These are phyloP conservation scores for Poeciliopsis infans DNA, from an alignment of 2,797 vertebrate genomes.

Conservation along the genomic window DNA sequence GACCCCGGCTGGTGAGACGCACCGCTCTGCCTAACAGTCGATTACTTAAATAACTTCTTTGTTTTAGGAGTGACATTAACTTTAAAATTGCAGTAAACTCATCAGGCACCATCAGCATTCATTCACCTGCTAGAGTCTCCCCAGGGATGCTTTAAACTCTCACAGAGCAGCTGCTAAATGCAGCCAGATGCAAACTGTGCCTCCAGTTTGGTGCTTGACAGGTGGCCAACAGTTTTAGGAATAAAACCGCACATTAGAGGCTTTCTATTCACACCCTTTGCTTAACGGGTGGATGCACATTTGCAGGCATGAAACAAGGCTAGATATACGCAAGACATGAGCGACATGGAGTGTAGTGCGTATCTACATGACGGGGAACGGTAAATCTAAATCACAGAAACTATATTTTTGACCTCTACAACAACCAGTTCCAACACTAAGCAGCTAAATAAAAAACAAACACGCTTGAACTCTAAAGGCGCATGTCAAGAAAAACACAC, in stretches of 20 bases:
- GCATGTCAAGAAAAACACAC: too few relatives aligned
- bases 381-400: neutral
- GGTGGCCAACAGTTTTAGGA: slow-evolving; percentile 1
- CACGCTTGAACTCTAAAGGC: too few relatives aligned
- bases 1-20: slow-evolving; percentile 91
- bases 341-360: too few relatives aligned
- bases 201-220: slow-evolving; percentile 1
- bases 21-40: neutral
- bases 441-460: too few relatives aligned
- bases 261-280: neutral
- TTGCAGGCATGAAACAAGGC: neutral
- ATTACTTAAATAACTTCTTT: neutral
- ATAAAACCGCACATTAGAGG: neutral
- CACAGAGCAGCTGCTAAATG: slow-evolving; percentile 17
- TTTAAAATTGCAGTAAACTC: slow-evolving; percentile 20
- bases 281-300: neutral
- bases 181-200: slow-evolving; percentile 7
- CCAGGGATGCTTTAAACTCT: slow-evolving; percentile 12
- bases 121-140: slow-evolving; percentile 7
- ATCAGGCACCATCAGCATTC: slow-evolving; percentile 8
- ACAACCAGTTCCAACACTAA: neutral
- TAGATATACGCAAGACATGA: neutral
- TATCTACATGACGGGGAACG: neutral
- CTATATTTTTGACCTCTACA: neutral
- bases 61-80: neutral